Percentiles rank a stretch among this genome's conserved stretches.
These are phyloP conservation scores for Crioceris asparagi DNA, from an alignment of 2,888 invertebrate species.

Conservation along the genomic window DNA sequence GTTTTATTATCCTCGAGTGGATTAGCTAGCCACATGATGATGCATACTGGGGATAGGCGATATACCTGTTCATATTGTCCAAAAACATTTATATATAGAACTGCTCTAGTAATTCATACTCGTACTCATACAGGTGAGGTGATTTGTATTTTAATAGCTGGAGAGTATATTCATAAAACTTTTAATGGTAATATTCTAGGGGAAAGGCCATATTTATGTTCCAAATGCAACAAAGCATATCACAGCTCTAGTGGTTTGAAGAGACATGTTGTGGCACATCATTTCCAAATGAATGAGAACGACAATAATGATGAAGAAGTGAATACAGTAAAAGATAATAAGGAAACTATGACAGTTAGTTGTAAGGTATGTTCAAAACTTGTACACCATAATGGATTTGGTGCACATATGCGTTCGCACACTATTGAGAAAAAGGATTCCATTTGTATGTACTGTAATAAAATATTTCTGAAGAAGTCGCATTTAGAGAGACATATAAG, in stretches of 20 bases:
- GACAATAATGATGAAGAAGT: slow-evolving; percentile 3
- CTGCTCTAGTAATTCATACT: slow-evolving; percentile 14
- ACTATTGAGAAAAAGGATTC: slow-evolving; percentile 22
- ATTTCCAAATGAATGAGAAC: background rate
- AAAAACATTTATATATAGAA: slow-evolving; percentile 13
- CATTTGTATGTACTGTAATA: slow-evolving; percentile 24
- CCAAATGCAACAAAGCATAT: slow-evolving; percentile 15
- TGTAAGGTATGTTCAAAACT: slow-evolving; percentile 16
- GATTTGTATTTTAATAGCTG: background rate
- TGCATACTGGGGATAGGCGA: slow-evolving; percentile 17
- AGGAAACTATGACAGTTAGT: too few species aligned
- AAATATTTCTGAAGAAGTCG: slow-evolving; percentile 19
- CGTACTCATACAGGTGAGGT: slow-evolving; percentile 16
- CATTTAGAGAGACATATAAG: slow-evolving; percentile 16
- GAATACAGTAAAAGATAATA: slow-evolving; percentile 3
- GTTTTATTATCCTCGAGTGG: slow-evolving; percentile 13
- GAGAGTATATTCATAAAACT: too few species aligned
- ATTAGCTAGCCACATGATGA: slow-evolving; percentile 16
- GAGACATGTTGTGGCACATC: slow-evolving; percentile 8
- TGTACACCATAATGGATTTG: slow-evolving; percentile 16
- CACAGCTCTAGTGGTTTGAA: slow-evolving; percentile 14
- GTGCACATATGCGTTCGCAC: slow-evolving; percentile 25
- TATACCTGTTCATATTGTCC: slow-evolving; percentile 14
- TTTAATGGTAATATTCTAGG: slow-evolving; percentile 4
- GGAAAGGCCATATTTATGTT: slow-evolving; percentile 15